These are phyloP conservation scores for Aurelia sp. DNA, from an alignment of 30 jellyfish, hydroid and myxozoan species.

Conservation along the genomic window DNA sequence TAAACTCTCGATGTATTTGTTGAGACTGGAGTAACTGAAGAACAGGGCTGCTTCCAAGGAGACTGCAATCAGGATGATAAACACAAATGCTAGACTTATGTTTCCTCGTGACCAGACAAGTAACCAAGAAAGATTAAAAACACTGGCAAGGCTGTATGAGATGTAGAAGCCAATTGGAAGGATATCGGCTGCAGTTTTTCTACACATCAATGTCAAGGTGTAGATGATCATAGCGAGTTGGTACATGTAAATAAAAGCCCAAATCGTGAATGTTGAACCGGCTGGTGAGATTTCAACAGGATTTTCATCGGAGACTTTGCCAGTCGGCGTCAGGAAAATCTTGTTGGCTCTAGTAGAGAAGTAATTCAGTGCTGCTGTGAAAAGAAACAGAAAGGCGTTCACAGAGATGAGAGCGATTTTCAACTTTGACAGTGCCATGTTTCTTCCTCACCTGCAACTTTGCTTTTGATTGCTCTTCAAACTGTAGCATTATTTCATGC, in stretches of 20 bases:
- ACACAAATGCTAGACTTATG: constrained; percentile 65
- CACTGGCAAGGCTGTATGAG: constrained; percentile 41
- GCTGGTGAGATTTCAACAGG: constrained; percentile 71
- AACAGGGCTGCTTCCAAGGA: constrained; percentile 49
- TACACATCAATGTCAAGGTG: constrained; percentile 67
- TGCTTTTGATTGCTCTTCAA: too few relatives aligned
- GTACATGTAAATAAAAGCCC: constrained; percentile 77
- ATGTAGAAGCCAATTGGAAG: constrained; percentile 59
- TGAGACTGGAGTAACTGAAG: constrained; percentile 46
- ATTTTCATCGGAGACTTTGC: constrained; percentile 54
- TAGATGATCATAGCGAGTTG: constrained; percentile 75
- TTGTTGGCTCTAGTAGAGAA: constrained; percentile 25
- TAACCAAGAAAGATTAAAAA: constrained; percentile 63
- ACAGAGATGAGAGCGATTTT: constrained; percentile 12
- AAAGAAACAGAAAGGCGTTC: constrained; percentile 8
- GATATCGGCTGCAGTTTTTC: constrained; percentile 62
- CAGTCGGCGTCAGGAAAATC: constrained; percentile 73
- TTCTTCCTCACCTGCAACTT: too few relatives aligned
- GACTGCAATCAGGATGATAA: constrained; percentile 52
- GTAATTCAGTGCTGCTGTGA: constrained; percentile 17
- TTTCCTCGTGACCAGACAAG: constrained; percentile 73
- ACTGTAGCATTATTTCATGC: background rate
- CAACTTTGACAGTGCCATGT: constrained; percentile 14
- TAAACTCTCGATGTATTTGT: constrained; percentile 22
- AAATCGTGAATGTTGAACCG: constrained; percentile 69